Evolutionary conservation across 2,113 vertebrate genomes (phyloP).

Genomic region (Lichenostomus cassidix): DNA sequence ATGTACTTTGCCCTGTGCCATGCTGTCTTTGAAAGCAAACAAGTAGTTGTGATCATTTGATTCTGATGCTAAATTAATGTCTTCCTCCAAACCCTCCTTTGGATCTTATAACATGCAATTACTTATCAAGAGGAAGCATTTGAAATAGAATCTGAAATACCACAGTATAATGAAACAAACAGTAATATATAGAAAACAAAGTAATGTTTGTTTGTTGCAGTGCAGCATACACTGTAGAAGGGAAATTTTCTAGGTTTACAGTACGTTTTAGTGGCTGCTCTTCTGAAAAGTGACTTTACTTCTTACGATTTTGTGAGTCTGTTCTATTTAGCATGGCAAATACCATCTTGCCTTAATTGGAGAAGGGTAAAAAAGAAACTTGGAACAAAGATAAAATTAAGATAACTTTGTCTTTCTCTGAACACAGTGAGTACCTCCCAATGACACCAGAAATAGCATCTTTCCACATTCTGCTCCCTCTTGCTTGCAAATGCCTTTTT

Average conservation of each 20-base stretch:
- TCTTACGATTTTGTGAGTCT: neutral
- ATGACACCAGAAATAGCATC: neutral
- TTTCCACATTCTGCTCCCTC: neutral
- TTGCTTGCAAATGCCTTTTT: conserved; percentile 12
- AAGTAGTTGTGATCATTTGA: neutral
- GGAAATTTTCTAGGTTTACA: neutral
- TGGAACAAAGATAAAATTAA: neutral
- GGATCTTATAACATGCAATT: neutral
- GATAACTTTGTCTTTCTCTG: neutral
- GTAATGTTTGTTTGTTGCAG: neutral
- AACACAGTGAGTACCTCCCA: neutral
- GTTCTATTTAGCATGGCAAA: neutral
- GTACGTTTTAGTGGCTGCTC: neutral
- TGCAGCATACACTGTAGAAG: neutral
- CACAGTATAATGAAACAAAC: neutral
- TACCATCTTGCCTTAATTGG: neutral
- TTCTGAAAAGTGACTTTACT: neutral
- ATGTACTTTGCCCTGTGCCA: neutral
- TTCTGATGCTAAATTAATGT: neutral
- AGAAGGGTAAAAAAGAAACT: neutral
- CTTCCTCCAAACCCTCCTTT: neutral
- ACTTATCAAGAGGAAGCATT: neutral
- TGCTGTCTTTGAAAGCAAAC: neutral
- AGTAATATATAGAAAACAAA: neutral
- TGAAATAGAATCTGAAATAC: neutral